A percentile compares a stretch with the other conserved stretches of the same genome.
These are phyloP conservation scores for Stichopus horrens DNA, from an alignment of 53 echinoderm and acorn worm genomes.

Conservation along the genomic window DNA sequence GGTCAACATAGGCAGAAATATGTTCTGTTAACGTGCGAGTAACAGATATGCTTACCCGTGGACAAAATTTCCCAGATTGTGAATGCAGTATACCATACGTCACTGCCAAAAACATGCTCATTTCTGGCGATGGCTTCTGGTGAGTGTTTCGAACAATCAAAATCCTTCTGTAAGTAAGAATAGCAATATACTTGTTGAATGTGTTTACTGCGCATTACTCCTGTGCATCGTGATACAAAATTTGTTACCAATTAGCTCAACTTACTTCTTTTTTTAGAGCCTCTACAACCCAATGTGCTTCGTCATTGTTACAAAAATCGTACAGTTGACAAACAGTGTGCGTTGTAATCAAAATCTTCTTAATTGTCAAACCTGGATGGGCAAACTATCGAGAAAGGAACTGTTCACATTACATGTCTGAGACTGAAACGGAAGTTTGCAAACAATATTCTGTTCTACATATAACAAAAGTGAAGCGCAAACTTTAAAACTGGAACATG, in stretches of 20 bases:
- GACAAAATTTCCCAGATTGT: constrained; percentile 7
- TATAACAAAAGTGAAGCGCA: too few relatives aligned
- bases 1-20: too few relatives aligned
- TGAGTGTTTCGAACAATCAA: background rate
- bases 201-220: too few relatives aligned
- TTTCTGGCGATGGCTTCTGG: constrained; percentile 6
- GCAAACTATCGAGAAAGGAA: background rate
- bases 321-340: background rate
- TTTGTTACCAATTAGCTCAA: too few relatives aligned
- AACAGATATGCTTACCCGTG: background rate
- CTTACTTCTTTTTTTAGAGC: background rate
- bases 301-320: constrained; percentile 2
- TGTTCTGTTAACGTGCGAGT: too few relatives aligned
- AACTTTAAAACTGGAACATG: too few relatives aligned
- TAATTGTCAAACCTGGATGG: background rate
- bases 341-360: background rate
- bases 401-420: too few relatives aligned
- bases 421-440: too few relatives aligned
- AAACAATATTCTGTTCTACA: too few relatives aligned
- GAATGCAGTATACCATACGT: constrained; percentile 14
- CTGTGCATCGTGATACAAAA: too few relatives aligned
- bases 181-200: background rate
- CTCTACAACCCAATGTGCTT: background rate
- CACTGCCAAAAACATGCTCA: constrained; percentile 22
- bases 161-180: background rate